Evolutionary conservation across 2,888 invertebrate species (phyloP), one percentile per base, ranked within the genome.

Genomic region (Ophraella communa): DNA sequence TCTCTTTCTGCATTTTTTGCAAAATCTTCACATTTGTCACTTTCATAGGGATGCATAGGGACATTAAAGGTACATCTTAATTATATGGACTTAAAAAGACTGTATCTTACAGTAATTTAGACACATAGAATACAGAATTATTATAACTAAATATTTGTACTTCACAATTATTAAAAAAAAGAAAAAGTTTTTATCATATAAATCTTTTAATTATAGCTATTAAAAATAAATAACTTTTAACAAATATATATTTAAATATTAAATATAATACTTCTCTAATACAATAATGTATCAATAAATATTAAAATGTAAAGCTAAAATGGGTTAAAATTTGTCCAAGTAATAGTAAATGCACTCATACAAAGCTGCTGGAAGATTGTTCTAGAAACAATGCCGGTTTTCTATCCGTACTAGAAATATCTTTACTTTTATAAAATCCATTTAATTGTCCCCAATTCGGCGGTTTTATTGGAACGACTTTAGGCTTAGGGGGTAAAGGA

Each of bases 401-500:
- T 67, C 72, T 69, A 30, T 70, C 69, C 21, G 42, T 44, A 17
- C 54, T 30, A 55, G 69, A 63, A 58, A 62, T 64, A 21, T 72
- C 71, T 58, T 72, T 72, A 35, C 69, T 55, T 67, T 79, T 80
- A 57, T 76, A 74, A 64, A 77, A 75, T 39, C 77, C 78, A 65
- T 73, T 80, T 23, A 64, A n/a, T 75, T 80, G 80, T 27, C 81
- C 86, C 87, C 87, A 87, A 77, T 87, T 86, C 10, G 84, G 84
- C 54, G 87, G 86, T 71, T 86, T 88, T n/a, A 87, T 86, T 51
- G 89, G 86, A 64, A 90, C 80, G 76, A 89, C 87, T 82, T 90
- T 91, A 55, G 91, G 91, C 81, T 91, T 91, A 18, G 91, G 91
- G 20, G 91, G 91, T 72, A 91, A 82, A 3, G 91, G 91, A 0